Evolutionary conservation across 64 coral and sea anemone genomes (phyloP).

Genomic region (Stichodactyla mertensii): DNA sequence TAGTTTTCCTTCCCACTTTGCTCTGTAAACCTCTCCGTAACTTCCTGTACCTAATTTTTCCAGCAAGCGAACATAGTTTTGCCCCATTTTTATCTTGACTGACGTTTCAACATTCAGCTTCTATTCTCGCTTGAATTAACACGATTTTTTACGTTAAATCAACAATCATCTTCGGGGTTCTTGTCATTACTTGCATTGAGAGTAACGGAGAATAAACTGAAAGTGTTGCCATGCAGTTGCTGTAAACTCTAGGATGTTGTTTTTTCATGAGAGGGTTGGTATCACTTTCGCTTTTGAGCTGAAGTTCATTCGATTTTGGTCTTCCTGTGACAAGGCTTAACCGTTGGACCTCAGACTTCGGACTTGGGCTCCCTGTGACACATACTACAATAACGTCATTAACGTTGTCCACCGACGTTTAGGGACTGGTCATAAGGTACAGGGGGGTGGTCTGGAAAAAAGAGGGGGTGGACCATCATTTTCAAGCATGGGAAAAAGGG

Average conservation of each 20-base stretch:
- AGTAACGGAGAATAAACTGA: not conserved
- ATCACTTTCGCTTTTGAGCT: not conserved
- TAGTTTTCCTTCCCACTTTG: slow-evolving; percentile 19
- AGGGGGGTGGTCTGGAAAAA: too few relatives aligned
- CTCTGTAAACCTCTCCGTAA: slow-evolving; percentile 18
- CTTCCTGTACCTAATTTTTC: slow-evolving; percentile 10
- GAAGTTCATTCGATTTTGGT: too few relatives aligned
- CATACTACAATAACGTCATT: too few relatives aligned
- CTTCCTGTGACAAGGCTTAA: too few relatives aligned
- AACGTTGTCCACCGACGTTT: too few relatives aligned
- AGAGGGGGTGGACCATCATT: too few relatives aligned
- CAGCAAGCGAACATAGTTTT: slow-evolving; percentile 21
- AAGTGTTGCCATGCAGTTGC: not conserved
- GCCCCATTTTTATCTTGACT: not conserved
- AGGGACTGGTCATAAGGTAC: too few relatives aligned
- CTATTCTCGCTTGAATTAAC: not conserved
- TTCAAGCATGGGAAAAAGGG: too few relatives aligned
- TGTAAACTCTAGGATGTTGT: not conserved
- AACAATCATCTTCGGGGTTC: not conserved
- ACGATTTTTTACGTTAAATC: not conserved
- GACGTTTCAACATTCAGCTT: not conserved
- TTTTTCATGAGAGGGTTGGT: not conserved
- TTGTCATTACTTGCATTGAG: not conserved
- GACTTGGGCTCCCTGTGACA: too few relatives aligned
- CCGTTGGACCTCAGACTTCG: too few relatives aligned